Percentiles rank a stretch among this genome's conserved stretches.
Conservation (phyloP, 2,888 invertebrate species). For the Heliconius ismenius region DNA sequence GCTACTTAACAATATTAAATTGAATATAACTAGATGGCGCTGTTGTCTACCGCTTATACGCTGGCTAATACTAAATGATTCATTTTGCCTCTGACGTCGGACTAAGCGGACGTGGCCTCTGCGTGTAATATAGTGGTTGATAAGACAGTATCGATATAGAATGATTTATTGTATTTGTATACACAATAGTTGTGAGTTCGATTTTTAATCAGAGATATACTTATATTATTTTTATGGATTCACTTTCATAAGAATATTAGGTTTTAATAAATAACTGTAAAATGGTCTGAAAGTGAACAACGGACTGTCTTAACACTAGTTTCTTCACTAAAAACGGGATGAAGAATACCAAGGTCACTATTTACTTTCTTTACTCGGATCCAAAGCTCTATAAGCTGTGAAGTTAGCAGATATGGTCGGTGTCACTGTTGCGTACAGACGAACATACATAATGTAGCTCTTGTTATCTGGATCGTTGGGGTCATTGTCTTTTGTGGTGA, state of each 20-base stretch:
- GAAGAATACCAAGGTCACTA: background rate
- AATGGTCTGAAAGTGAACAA: background rate
- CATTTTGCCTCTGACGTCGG: too few relatives aligned
- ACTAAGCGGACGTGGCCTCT: too few relatives aligned
- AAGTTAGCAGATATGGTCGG: conserved; percentile 87
- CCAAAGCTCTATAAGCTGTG: conserved; percentile 84
- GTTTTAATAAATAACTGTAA: background rate
- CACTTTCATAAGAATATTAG: too few relatives aligned
- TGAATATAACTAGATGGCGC: background rate
- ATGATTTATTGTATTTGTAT: too few relatives aligned
- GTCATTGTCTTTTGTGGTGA: conserved; percentile 76
- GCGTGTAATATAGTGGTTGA: too few relatives aligned
- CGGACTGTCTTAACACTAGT: background rate
- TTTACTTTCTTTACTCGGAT: conserved; percentile 53
- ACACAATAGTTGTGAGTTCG: too few relatives aligned
- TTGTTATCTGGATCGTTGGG: conserved; percentile 51
- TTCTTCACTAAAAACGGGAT: background rate
- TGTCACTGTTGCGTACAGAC: conserved; percentile 85
- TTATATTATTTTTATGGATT: too few relatives aligned
- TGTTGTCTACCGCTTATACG: too few relatives aligned
- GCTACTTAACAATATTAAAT: background rate
- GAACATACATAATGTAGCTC: conserved; percentile 86
- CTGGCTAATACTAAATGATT: too few relatives aligned
- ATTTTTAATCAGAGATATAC: too few relatives aligned
- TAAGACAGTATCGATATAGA: too few relatives aligned